Evolutionary conservation across 2,113 vertebrate genomes (phyloP), one percentile per base, ranked within the genome.

Genomic region (Thinocorus orbignyianus): DNA sequence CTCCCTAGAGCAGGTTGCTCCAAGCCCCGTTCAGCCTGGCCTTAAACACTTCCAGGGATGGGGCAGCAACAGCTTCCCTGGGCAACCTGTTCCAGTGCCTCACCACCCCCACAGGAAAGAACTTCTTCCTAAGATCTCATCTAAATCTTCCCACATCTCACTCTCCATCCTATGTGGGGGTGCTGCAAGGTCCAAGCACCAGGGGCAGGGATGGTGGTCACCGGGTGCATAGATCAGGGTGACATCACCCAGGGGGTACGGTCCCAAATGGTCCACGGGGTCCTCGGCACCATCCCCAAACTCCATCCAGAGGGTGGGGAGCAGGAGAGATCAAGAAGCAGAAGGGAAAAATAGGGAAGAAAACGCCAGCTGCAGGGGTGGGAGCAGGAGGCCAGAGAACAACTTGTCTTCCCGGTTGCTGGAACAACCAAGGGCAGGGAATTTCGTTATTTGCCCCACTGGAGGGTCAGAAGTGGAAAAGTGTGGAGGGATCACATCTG

Each of bases 261-360:
- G 80, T n/a, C 20, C 41, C 1, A 9, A 25, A 5, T 35, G 49
- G 31, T 33, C 25, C 23, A 62, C 0, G 0, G 23, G 5, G 26
- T 35, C 23, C 18, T 7, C 70, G 65, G 6, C n/a, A 13, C 17
- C 4, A 1, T 60, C 48, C 42, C 48, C 6, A 6, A 8, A 9
- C 42, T 19, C 48, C 11, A 7, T 35, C 9, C 5, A 5, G 48
- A 62, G 48, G 28, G 17, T 24, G 41, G 9, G 22, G 19, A 62
- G 69, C 22, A n/a, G 39, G 49, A 28, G 30, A 60, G 35, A 17
- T 16, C 0, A 3, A 77, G 54, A 77, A 83, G 30, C 80, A 54
- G 44, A 90, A 90, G 19, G 8, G 13, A 48, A 52, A 68, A 19
- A 22, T 15, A 30, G 23, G 8, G 11, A 20, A 51, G 87, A 57